Evolutionary conservation across 2,797 vertebrate species (phyloP).

Genomic region (Parotocinclus haroldoi): DNA sequence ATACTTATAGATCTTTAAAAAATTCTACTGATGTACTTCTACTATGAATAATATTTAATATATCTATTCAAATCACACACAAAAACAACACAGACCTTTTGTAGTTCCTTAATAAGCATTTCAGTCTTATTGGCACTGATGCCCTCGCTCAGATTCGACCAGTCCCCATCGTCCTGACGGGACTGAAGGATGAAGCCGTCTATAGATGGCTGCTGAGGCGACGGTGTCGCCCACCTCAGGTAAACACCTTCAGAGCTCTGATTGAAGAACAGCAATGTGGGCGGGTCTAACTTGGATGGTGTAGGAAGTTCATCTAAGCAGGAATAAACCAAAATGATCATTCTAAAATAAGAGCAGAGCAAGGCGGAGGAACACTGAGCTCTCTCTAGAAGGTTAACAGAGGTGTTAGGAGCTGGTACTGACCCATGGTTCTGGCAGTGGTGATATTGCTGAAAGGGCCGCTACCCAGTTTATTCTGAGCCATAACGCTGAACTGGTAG

Average conservation of each 20-base stretch:
- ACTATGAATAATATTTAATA: no score
- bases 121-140: constrained; percentile 76
- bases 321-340: constrained; percentile 5
- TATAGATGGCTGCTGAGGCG: constrained; percentile 61
- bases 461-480: constrained; percentile 86
- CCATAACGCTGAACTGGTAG: constrained; percentile 92
- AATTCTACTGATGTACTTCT: no score
- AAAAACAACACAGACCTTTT: constrained; percentile 78
- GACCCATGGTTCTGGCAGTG: constrained; percentile 71
- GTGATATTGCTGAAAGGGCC: constrained; percentile 90
- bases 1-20: no score
- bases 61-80: no score
- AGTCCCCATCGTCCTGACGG: constrained; percentile 72
- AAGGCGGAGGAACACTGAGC: background rate
- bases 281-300: constrained; percentile 68
- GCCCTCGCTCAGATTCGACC: constrained; percentile 79
- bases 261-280: constrained; percentile 73
- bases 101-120: constrained; percentile 81
- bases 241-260: constrained; percentile 76
- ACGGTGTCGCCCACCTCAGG: constrained; percentile 78
- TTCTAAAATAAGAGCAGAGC: constrained; percentile 5
- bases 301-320: constrained; percentile 53
- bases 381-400: no score
- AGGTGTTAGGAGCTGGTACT: constrained; percentile 39
- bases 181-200: constrained; percentile 82